phyloP scores from a whole-genome alignment of 2,113 vertebrate genomes.

The Limnothrissa miodon region DNA sequence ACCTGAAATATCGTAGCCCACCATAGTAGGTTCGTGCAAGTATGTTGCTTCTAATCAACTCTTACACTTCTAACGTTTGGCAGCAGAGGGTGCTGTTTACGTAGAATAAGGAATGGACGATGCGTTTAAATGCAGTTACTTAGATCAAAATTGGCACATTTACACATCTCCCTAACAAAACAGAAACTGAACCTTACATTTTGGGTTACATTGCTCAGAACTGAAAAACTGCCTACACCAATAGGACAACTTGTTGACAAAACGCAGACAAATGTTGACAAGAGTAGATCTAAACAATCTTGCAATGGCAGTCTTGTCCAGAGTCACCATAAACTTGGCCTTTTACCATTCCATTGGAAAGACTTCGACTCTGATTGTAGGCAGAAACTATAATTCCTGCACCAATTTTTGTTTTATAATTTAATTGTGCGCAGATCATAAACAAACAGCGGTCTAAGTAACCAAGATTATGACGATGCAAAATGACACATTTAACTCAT shows the following conservation, averaged over 20 bases:
- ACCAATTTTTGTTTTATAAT: neutral
- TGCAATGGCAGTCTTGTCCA: neutral
- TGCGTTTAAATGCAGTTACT: neutral
- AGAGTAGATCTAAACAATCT: no score
- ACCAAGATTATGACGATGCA: neutral
- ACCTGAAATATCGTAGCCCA: neutral
- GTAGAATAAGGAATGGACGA: neutral
- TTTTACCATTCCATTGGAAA: neutral
- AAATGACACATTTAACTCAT: neutral
- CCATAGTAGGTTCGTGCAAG: neutral
- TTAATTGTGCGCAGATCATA: neutral
- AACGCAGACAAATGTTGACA: no score
- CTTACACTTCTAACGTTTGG: neutral
- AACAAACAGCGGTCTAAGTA: neutral
- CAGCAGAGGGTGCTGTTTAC: constrained; percentile 35
- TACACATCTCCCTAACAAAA: neutral
- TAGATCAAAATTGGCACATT: neutral
- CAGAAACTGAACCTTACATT: neutral
- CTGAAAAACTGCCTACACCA: neutral
- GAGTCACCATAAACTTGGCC: neutral
- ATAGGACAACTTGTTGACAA: no score
- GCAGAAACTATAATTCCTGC: neutral
- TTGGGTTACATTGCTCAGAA: neutral
- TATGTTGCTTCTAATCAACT: neutral
- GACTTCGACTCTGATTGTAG: neutral